Base-by-base conservation (phyloP, 1,140 invertebrate species). In the Scylla paramamosain region DNA sequence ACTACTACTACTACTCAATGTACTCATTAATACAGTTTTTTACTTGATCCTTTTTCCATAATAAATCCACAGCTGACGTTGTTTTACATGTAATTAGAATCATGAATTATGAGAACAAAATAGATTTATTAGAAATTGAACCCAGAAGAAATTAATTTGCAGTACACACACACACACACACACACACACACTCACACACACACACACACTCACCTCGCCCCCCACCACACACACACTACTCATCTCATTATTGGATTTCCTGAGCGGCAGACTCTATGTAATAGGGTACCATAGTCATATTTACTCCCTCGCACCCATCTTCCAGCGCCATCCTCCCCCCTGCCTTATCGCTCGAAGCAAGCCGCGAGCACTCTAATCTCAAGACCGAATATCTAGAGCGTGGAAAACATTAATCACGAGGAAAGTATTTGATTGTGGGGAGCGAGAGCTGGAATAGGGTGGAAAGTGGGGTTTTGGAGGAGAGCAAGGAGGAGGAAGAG, bases 351-450 rank as follows among this genome's bases (percentile, higher is more conserved):
- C 67, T 77, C 67, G 67, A n/a, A 77, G 67, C 67, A 77, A 77
- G 67, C 67, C 67, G 67, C 67, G 67, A 77, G 20, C 67, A 77
- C 67, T 77, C 25, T 77, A 77, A 77, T 77, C 67, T 77, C n/a
- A 25, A 7, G 67, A 25, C 67, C 20, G 67, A 77, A 77, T 77
- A n/a, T 77, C 67, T 77, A n/a, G 67, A 20, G 67, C 67, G 67
- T 77, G 67, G 67, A 25, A n/a, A 77, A n/a, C 67, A 77, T 77
- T 25, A 77, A 77, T 77, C 67, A n/a, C 67, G 12, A n/a, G 20
- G 67, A n/a, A 77, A 77, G 67, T 77, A 77, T 77, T 77, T 77
- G 67, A 77, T 77, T 7, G 67, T 59, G 25, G 67, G 67, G n/a
- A 77, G 67, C 25, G 20, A 77, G 20, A 59, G 16, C 12, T 20